Conservation (phyloP, 1,140 invertebrate genomes). For the Laupala kohalensis region DNA sequence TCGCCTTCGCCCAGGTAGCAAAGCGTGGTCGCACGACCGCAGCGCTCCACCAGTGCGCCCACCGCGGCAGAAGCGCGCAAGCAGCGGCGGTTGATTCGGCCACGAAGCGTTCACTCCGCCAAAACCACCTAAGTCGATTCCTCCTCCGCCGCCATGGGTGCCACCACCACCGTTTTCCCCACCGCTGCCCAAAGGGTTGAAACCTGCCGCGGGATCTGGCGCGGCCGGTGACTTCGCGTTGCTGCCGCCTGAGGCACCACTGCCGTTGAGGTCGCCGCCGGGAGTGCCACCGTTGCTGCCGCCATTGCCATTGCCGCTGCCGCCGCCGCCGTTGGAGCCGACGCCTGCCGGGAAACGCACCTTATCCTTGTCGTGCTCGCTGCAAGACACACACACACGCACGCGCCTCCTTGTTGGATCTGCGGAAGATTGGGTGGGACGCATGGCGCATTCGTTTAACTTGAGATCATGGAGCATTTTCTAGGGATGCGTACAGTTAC, state of each 20-base stretch:
- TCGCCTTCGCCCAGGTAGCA: slow-evolving; percentile 40
- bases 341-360: not conserved
- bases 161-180: too few species aligned
- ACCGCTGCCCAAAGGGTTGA: too few species aligned
- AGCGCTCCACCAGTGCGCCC: slow-evolving; percentile 45
- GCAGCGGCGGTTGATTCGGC: slow-evolving; percentile 31
- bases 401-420: not conserved
- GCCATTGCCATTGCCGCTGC: too few species aligned
- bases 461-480: too few species aligned
- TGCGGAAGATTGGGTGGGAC: too few species aligned
- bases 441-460: too few species aligned
- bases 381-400: not conserved
- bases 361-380: not conserved
- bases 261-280: not conserved
- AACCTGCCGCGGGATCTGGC: not conserved
- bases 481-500: too few species aligned
- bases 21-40: slow-evolving; percentile 59
- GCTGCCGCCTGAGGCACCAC: not conserved
- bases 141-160: not conserved
- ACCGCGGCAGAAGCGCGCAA: slow-evolving; percentile 57
- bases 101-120: too few species aligned
- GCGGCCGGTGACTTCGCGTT: too few species aligned
- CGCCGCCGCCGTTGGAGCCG: not conserved
- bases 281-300: too few species aligned
- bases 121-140: not conserved